A percentile compares a stretch with the other conserved stretches of the same genome.
phyloP scores from a whole-genome alignment of 1,140 invertebrate genomes.

The Trichonephila clavipes region DNA sequence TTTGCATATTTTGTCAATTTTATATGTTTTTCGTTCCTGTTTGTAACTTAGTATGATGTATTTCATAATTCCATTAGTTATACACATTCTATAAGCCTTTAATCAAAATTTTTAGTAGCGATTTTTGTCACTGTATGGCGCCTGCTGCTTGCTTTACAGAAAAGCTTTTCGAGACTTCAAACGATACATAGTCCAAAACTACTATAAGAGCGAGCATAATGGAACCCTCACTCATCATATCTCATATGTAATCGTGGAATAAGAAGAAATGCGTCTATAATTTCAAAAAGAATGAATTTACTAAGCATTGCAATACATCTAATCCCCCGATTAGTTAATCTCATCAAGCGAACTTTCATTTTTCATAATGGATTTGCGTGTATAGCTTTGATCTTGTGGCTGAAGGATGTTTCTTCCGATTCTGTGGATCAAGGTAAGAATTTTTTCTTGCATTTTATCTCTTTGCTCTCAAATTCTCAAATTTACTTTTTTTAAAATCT shows the following conservation, averaged over 20 bases:
- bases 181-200: too few relatives aligned
- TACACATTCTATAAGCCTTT: background rate
- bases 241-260: background rate
- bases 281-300: background rate
- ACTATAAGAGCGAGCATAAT: too few relatives aligned
- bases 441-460: background rate
- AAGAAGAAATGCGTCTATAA: background rate
- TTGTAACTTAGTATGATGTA: too few relatives aligned
- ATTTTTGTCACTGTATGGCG: constrained; percentile 61
- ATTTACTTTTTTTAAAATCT: too few relatives aligned
- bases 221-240: too few relatives aligned
- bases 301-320: background rate
- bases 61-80: too few relatives aligned
- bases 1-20: too few relatives aligned
- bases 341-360: background rate
- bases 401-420: background rate
- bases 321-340: background rate
- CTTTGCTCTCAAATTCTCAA: background rate
- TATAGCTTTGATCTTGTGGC: background rate
- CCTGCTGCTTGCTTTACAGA: background rate
- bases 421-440: constrained; percentile 4
- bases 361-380: background rate
- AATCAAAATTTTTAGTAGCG: constrained; percentile 49
- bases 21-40: too few relatives aligned
- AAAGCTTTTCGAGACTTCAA: background rate